A percentile compares a stretch with the other conserved stretches of the same genome.
Evolutionary conservation across 2,888 invertebrate species (phyloP).

Genomic region (Choreutis nemorana): DNA sequence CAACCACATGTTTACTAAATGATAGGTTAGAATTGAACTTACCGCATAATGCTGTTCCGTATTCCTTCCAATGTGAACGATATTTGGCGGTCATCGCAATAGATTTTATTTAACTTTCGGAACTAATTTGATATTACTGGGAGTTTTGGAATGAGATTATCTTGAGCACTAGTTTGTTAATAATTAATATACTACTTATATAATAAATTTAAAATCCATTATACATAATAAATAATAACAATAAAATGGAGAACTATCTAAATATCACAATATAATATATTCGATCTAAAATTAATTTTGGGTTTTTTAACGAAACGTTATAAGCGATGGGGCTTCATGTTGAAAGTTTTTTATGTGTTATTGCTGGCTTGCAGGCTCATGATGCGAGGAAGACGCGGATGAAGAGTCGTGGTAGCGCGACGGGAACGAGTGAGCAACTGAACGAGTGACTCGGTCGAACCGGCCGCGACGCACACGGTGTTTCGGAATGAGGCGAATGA

Average conservation of each 20-base stretch:
- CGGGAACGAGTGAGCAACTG: conserved; percentile 54
- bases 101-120: conserved; percentile 29
- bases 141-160: conserved; percentile 63
- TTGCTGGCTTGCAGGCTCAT: conserved; percentile 60
- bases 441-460: conserved; percentile 43
- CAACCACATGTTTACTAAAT: conserved; percentile 7
- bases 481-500: conserved; percentile 54
- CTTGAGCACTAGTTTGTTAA: conserved; percentile 58
- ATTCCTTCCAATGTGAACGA: conserved; percentile 67
- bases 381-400: conserved; percentile 41
- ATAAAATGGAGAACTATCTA: conserved; percentile 49
- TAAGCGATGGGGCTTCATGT: conserved; percentile 65
- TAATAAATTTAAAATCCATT: conserved; percentile 50
- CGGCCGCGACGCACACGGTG: conserved; percentile 31
- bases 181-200: conserved; percentile 23
- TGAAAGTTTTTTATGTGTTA: conserved; percentile 63
- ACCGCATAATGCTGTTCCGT: conserved; percentile 64
- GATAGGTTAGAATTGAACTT: conserved; percentile 53
- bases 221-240: conserved; percentile 52
- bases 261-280: conserved; percentile 65
- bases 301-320: conserved; percentile 56
- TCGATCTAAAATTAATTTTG: conserved; percentile 57
- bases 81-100: conserved; percentile 59
- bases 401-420: conserved; percentile 45
- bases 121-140: conserved; percentile 36